Evolutionary conservation across 2,888 invertebrate species (phyloP).

Genomic region (Drosophila mercatorum): DNA sequence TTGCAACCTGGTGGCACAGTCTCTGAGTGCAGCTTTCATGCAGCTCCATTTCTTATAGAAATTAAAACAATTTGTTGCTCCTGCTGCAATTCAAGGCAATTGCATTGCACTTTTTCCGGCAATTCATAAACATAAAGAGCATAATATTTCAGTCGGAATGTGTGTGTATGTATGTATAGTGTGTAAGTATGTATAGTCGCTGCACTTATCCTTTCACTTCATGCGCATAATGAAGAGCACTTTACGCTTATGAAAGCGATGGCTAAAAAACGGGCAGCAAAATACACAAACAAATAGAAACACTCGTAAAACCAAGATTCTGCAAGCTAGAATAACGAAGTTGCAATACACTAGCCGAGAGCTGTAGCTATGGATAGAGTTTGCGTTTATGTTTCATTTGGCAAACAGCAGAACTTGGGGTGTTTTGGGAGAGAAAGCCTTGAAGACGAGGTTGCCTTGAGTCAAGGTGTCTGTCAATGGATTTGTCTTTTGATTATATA

Average conservation of each 20-base stretch:
- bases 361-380: too few relatives aligned
- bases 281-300: conserved; percentile 50
- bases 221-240: conserved; percentile 82
- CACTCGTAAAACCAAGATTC: conserved; percentile 14
- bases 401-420: too few relatives aligned
- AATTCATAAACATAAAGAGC: conserved; percentile 58
- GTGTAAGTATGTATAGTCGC: conserved; percentile 43
- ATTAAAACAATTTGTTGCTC: conserved; percentile 36
- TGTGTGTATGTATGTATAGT: conserved; percentile 16
- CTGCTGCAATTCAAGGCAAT: conserved; percentile 62
- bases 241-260: conserved; percentile 77
- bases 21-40: conserved; percentile 2
- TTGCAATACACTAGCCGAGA: neutral
- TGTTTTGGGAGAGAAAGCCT: too few relatives aligned
- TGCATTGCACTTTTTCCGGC: conserved; percentile 54
- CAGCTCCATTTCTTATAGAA: conserved; percentile 30
- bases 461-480: too few relatives aligned
- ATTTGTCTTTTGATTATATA: too few relatives aligned
- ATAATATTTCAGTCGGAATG: conserved; percentile 33
- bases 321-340: neutral
- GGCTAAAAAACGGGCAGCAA: conserved; percentile 55
- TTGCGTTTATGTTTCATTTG: too few relatives aligned
- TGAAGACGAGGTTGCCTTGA: too few relatives aligned
- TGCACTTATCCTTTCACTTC: conserved; percentile 82
- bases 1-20: conserved; percentile 5